Conservation (phyloP, 1,140 invertebrate species). For the Drosophila neocordata region DNA sequence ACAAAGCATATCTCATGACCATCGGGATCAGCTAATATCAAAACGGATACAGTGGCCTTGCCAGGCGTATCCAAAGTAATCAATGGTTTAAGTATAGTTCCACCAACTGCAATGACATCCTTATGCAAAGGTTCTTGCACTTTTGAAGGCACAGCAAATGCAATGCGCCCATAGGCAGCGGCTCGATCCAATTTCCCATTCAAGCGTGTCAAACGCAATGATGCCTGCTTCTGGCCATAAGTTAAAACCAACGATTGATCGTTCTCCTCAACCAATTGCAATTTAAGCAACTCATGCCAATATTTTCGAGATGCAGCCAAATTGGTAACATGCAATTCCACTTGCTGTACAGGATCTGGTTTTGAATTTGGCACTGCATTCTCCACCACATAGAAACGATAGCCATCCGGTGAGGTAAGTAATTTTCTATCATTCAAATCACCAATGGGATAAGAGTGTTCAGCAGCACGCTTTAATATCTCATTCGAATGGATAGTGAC, state of each 20-base stretch:
- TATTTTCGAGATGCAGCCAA: conserved; percentile 90
- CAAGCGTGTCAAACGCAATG: conserved; percentile 88
- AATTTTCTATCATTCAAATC: conserved; percentile 65
- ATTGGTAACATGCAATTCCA: conserved; percentile 91
- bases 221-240: conserved; percentile 87
- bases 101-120: conserved; percentile 88
- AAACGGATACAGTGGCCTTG: conserved; percentile 97
- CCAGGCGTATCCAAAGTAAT: conserved; percentile 97
- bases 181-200: conserved; percentile 89
- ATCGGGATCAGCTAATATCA: conserved; percentile 98
- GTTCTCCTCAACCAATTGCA: conserved; percentile 88
- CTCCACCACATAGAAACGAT: conserved; percentile 92
- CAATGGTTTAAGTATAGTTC: conserved; percentile 93
- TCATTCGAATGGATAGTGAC: conserved; percentile 93
- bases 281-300: conserved; percentile 91
- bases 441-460: conserved; percentile 83
- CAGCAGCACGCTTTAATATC: conserved; percentile 88
- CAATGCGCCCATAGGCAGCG: conserved; percentile 97
- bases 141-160: conserved; percentile 92
- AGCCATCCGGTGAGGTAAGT: conserved; percentile 92
- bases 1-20: conserved; percentile 99
- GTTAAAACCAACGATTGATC: conserved; percentile 86
- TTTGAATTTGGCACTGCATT: conserved; percentile 86
- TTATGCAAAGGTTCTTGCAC: conserved; percentile 90
- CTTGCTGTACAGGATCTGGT: conserved; percentile 92